Evolutionary conservation across 2,888 invertebrate species (phyloP), one percentile per base, ranked within the genome.

Genomic region (Drosophila lutescens): DNA sequence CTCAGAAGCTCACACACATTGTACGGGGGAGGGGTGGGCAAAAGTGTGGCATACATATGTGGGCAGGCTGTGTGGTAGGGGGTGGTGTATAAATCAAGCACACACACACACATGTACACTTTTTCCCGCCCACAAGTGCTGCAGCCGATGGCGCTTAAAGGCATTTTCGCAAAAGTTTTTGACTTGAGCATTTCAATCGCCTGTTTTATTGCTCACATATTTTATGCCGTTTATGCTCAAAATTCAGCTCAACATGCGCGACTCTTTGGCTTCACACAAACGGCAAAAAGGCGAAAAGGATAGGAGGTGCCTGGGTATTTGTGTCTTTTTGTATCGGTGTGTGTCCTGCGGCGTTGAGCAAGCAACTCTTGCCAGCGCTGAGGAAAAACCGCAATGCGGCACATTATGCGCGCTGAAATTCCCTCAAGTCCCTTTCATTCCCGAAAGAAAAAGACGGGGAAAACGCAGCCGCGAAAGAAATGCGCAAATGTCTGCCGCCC

Each of bases 311-410:
- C 26, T 9, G n/a, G 12, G 47, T 17, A 17, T 49, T 15, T 49
- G 41, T 51, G n/a, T 51, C 53, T 34, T 13, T 58, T 47, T 41
- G 20, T 67, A 38, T 61, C 46, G 67, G 66, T 65, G 58, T 68
- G 51, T 69, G 71, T 78, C 71, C 74, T 82, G 77, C 69, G 77
- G 78, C 60, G 70, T 43, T 69, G 62, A 66, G 58, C 71, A 70
- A 78, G 79, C 78, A 62, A 83, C 75, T 82, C 69, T 72, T 79
- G 78, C 71, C 76, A 58, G 60, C 56, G 79, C 68, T 84, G 80
- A 73, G 73, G 69, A 89, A 89, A 86, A 88, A 74, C 89, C 90
- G 89, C 89, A 89, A 75, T 89, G 89, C 89, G 89, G 89, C 89
- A 89, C 82, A 89, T 90, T 89, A 89, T 89, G 87, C 87, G 86